These are phyloP conservation scores for Cottus gobio DNA, from an alignment of 2,113 vertebrate species.

Conservation along the genomic window DNA sequence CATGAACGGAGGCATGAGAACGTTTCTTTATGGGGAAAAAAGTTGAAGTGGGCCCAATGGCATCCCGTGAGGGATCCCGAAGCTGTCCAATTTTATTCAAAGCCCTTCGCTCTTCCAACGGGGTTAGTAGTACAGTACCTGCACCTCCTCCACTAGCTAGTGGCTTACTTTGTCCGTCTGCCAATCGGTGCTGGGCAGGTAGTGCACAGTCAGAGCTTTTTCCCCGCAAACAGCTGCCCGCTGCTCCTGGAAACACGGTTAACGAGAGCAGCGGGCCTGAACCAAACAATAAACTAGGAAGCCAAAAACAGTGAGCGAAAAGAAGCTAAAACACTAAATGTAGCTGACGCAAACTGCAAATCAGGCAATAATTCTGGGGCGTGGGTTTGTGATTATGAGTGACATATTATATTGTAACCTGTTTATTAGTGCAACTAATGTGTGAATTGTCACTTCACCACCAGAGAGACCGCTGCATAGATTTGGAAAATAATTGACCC, in stretches of 20 bases:
- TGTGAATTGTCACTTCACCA: not conserved
- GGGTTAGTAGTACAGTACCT: not conserved
- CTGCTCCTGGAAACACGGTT: not conserved
- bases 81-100: not conserved
- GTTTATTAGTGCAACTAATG: not conserved
- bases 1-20: not conserved
- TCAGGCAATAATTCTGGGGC: not conserved
- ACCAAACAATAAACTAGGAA: not conserved
- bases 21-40: too few species aligned
- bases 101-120: not conserved
- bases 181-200: not conserved
- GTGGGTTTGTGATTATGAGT: not conserved
- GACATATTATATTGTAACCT: not conserved
- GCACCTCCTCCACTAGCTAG: not conserved
- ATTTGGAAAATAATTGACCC: not conserved
- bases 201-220: not conserved
- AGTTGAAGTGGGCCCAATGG: not conserved
- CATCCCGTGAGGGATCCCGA: not conserved
- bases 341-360: not conserved
- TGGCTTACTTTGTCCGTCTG: not conserved
- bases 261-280: not conserved
- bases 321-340: not conserved
- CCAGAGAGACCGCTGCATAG: not conserved
- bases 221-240: not conserved
- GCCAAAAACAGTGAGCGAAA: not conserved